Evolutionary conservation across 2,113 vertebrate genomes (phyloP).

Genomic region (Chlamydotis undulata): DNA sequence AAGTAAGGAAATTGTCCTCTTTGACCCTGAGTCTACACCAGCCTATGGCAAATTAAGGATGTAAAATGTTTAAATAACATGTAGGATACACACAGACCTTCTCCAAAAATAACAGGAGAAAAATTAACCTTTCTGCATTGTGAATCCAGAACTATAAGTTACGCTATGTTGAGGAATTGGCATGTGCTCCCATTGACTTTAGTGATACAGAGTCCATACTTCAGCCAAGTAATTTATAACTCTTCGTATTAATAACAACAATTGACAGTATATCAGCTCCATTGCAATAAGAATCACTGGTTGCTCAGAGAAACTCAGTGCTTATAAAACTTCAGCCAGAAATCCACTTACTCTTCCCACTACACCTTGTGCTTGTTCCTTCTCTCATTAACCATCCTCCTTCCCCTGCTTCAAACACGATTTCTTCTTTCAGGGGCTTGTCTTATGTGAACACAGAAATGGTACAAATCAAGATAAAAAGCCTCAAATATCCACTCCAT

Average conservation of each 20-base stretch:
- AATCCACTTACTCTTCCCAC: slow-evolving; percentile 6
- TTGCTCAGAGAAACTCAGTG: background rate
- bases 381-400: background rate
- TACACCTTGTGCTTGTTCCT: background rate
- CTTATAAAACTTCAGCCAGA: slow-evolving; percentile 18
- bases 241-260: slow-evolving; percentile 19
- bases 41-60: background rate
- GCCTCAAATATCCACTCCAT: background rate
- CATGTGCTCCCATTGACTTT: background rate
- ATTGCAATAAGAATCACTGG: slow-evolving; percentile 6
- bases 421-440: background rate
- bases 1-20: background rate
- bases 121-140: background rate
- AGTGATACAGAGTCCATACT: background rate
- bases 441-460: background rate
- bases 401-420: background rate
- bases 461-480: background rate
- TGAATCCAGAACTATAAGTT: background rate
- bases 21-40: background rate
- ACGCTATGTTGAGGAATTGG: background rate
- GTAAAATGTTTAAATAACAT: background rate
- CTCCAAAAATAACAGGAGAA: background rate
- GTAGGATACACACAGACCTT: background rate
- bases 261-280: slow-evolving; percentile 20
- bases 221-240: slow-evolving; percentile 23